Evolutionary conservation across 2,797 vertebrate genomes (phyloP).

Genomic region (Chelidonichthys spinosus): DNA sequence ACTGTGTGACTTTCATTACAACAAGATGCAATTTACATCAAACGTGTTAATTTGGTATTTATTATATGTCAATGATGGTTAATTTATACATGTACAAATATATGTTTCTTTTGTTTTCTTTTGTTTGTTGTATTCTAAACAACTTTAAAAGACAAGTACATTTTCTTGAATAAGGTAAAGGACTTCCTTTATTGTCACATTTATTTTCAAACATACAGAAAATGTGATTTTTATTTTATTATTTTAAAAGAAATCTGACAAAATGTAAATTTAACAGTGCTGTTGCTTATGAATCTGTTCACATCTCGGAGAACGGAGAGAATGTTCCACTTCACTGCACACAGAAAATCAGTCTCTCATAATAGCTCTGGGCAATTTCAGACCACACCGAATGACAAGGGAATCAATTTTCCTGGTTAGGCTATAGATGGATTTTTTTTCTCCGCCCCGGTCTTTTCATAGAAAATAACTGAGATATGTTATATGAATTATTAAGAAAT

Average conservation of each 20-base stretch:
- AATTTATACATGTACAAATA: too few relatives aligned
- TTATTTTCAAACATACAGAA: background rate
- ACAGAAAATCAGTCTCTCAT: conserved; percentile 77
- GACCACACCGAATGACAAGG: conserved; percentile 83
- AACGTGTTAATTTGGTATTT: background rate
- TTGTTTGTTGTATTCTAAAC: background rate
- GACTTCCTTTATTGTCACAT: background rate
- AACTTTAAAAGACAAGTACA: background rate
- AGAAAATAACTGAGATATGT: conserved; percentile 73
- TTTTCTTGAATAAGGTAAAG: background rate
- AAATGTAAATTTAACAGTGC: conserved; percentile 36
- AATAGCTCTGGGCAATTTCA: conserved; percentile 83
- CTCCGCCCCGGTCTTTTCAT: conserved; percentile 55
- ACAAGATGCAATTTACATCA: background rate
- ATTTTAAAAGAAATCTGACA: background rate
- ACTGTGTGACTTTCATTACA: background rate
- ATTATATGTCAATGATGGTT: background rate
- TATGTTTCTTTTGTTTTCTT: background rate
- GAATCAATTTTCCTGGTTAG: conserved; percentile 85
- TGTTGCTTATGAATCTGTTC: conserved; percentile 71
- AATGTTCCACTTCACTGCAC: conserved; percentile 72
- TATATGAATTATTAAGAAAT: conserved; percentile 77
- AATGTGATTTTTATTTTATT: background rate
- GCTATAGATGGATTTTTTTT: conserved; percentile 83
- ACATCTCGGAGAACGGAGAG: conserved; percentile 66